Base-by-base conservation (phyloP, 2,113 vertebrate genomes). In the Phycodurus eques region DNA sequence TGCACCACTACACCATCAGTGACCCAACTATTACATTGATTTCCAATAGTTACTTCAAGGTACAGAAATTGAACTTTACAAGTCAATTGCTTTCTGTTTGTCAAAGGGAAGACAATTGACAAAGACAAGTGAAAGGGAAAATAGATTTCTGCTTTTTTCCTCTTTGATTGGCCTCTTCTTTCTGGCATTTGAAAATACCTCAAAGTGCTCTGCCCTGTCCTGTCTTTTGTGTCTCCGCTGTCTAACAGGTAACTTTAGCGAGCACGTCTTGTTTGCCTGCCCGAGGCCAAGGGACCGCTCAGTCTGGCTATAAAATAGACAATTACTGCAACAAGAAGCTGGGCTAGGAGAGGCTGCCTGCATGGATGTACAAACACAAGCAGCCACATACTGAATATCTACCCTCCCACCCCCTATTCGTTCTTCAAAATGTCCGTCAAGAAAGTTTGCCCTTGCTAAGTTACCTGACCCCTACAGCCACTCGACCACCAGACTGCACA, bases 281-380 rank as follows among this genome's bases (percentile, higher is more conserved):
- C 62, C 33, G 9, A 22, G 77, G 75, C 76, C 49, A 72, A 82
- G 56, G 79, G 78, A 75, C 57, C n/a, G 69, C 71, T 75, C 47
- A 27, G 75, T 67, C 49, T 70, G 19, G 79, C 77, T 84, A 86
- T 85, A 81, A 83, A 85, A 87, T 39, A 87, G 62, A 82, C 68
- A 83, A 76, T 80, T 78, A 81, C 73, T 85, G 71, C 75, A 85
- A 83, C 79, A 82, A 87, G 88, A 90, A 87, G 71, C n/a, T 22
- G 44, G n/a, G n/a, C 13, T 7, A 8, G 7, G 64, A 47, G 6
- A 47, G 44, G 62, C 62, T n/a, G 22, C 77, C 59, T 11, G 35
- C 65, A 70, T 56, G 81, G 75, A 72, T 70, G 69, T n/a, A 57
- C 70, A 72, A 71, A 22, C 60, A 47, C 53, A 67, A 59, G 53